Conservation (phyloP, 2,113 vertebrate species). For the Lasiurus borealis region DNA sequence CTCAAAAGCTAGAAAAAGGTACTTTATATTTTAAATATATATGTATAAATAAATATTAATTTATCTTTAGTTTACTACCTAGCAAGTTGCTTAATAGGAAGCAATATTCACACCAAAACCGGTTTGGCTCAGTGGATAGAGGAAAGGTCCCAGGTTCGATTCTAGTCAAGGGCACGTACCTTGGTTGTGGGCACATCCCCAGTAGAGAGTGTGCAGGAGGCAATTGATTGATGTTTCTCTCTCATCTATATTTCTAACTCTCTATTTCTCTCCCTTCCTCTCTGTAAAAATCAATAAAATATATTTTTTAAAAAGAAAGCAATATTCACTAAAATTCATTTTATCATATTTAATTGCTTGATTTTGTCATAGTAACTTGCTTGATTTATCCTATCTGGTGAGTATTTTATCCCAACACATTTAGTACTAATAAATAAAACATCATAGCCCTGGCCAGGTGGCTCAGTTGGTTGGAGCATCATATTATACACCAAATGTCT, state of each 20-base stretch:
- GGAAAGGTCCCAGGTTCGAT: too few species aligned
- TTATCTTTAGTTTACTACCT: slow-evolving; percentile 6
- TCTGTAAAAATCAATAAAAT: too few species aligned
- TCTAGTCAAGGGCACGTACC: too few species aligned
- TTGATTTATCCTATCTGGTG: background rate
- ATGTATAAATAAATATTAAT: background rate
- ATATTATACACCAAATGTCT: background rate
- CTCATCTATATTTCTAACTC: too few species aligned
- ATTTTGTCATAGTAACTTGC: slow-evolving; percentile 20
- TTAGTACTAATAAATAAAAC: slow-evolving; percentile 8
- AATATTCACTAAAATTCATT: slow-evolving; percentile 9
- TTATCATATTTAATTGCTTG: slow-evolving; percentile 17
- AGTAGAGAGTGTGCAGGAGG: too few species aligned
- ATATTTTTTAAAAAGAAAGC: background rate
- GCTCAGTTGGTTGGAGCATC: background rate
- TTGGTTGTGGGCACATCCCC: too few species aligned
- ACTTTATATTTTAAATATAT: background rate
- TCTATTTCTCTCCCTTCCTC: too few species aligned
- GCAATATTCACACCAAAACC: background rate
- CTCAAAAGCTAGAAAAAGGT: background rate
- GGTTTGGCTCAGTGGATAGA: too few species aligned
- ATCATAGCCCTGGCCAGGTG: background rate
- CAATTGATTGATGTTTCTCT: too few species aligned
- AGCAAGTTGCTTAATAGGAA: background rate
- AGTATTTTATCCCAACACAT: background rate